phyloP scores from a whole-genome alignment of 2,888 invertebrate species.

The Cecidostiba fungosa region DNA sequence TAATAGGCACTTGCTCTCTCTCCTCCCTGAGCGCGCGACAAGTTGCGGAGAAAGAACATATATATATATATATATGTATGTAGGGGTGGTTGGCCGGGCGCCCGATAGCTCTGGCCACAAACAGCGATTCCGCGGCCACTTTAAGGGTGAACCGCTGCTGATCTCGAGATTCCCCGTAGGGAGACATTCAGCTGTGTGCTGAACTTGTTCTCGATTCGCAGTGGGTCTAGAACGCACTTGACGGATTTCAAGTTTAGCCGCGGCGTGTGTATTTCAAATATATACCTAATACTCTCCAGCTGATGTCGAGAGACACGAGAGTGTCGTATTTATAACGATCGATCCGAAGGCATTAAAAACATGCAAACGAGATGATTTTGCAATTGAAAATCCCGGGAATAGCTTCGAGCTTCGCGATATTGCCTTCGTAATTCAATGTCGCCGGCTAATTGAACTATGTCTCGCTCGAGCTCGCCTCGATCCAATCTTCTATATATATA shows the following conservation, averaged over 20 bases:
- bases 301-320: too few species aligned
- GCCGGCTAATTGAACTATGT: constrained; percentile 72
- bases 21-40: constrained; percentile 35
- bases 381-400: constrained; percentile 17
- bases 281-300: too few species aligned
- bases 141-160: constrained; percentile 68
- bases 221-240: not conserved
- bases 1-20: constrained; percentile 66
- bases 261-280: too few species aligned
- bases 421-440: constrained; percentile 73
- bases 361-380: too few species aligned
- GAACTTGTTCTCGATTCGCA: constrained; percentile 38
- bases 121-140: constrained; percentile 76
- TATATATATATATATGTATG: constrained; percentile 66
- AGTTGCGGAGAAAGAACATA: constrained; percentile 65
- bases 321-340: too few species aligned
- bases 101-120: constrained; percentile 73
- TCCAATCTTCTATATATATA: constrained; percentile 63
- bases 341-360: too few species aligned
- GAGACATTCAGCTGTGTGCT: not conserved
- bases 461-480: constrained; percentile 68
- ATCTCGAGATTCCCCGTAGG: constrained; percentile 1
- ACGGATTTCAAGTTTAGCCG: not conserved
- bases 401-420: constrained; percentile 63
- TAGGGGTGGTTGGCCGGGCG: constrained; percentile 70